These are phyloP conservation scores for Manduca sexta DNA, from an alignment of 1,140 invertebrate genomes.

Conservation along the genomic window DNA sequence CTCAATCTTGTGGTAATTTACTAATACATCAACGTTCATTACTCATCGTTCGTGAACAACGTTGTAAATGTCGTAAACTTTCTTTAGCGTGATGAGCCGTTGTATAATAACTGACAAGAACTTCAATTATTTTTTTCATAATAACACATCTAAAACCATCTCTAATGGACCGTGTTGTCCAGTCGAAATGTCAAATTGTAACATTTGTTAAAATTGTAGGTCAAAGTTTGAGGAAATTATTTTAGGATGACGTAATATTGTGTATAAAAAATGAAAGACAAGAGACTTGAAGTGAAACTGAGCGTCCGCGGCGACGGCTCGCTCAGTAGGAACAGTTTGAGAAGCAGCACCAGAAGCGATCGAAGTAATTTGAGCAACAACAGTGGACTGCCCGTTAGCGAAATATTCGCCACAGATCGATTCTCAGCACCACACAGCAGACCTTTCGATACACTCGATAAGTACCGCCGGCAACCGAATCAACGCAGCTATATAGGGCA, in stretches of 20 bases:
- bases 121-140: slow-evolving; percentile 21
- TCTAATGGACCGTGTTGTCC: neutral
- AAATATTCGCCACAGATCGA: slow-evolving; percentile 60
- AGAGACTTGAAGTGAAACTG: slow-evolving; percentile 61
- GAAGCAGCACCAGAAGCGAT: slow-evolving; percentile 59
- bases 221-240: neutral
- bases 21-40: slow-evolving; percentile 45
- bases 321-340: slow-evolving; percentile 43
- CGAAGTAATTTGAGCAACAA: slow-evolving; percentile 48
- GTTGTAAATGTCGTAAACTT: slow-evolving; percentile 38
- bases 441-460: slow-evolving; percentile 55
- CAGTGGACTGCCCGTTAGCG: slow-evolving; percentile 46
- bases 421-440: slow-evolving; percentile 47
- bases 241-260: neutral
- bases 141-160: slow-evolving; percentile 6
- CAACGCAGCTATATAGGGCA: slow-evolving; percentile 54
- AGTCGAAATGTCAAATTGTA: neutral
- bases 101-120: slow-evolving; percentile 5
- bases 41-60: slow-evolving; percentile 35
- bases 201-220: neutral
- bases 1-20: slow-evolving; percentile 49
- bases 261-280: slow-evolving; percentile 55
- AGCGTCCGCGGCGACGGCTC: slow-evolving; percentile 64
- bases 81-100: slow-evolving; percentile 9
- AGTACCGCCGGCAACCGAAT: slow-evolving; percentile 44